Conservation (phyloP, 2,888 invertebrate species). For the Tinea semifulvella region DNA sequence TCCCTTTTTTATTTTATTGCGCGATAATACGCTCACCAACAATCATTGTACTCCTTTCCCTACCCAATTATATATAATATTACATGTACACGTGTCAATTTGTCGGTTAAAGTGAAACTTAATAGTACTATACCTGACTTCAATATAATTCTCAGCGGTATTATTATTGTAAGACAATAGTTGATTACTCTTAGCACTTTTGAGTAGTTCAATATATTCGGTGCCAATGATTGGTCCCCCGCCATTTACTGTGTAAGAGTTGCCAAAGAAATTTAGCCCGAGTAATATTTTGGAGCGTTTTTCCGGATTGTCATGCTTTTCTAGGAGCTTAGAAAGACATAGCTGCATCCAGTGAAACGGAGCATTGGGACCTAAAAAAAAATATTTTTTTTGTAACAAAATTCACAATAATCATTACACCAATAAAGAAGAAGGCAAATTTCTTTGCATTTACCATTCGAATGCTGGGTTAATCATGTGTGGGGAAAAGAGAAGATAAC, state of each 20-base stretch:
- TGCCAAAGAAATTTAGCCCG: conserved; percentile 94
- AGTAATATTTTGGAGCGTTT: conserved; percentile 82
- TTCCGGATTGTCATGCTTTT: conserved; percentile 60
- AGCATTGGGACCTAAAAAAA: conserved; percentile 81
- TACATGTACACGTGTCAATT: too few relatives aligned
- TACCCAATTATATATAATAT: too few relatives aligned
- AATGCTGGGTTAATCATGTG: too few relatives aligned
- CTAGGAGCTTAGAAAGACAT: conserved; percentile 78
- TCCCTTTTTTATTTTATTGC: too few relatives aligned
- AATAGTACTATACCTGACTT: conserved; percentile 85
- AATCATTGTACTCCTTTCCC: too few relatives aligned
- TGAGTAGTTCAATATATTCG: conserved; percentile 80
- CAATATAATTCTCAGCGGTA: conserved; percentile 85
- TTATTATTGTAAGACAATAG: conserved; percentile 77
- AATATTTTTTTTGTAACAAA: conserved; percentile 10
- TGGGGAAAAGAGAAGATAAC: too few relatives aligned
- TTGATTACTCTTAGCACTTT: conserved; percentile 75
- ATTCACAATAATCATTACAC: too few relatives aligned
- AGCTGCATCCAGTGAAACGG: conserved; percentile 84
- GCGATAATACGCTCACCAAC: too few relatives aligned
- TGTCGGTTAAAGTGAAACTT: too few relatives aligned
- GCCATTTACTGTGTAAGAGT: conserved; percentile 83
- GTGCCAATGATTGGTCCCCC: conserved; percentile 84
- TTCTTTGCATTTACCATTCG: too few relatives aligned
- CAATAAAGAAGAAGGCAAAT: too few relatives aligned